Base-by-base conservation (phyloP, 2,888 invertebrate species). In the Rhaphigaster nebulosa region DNA sequence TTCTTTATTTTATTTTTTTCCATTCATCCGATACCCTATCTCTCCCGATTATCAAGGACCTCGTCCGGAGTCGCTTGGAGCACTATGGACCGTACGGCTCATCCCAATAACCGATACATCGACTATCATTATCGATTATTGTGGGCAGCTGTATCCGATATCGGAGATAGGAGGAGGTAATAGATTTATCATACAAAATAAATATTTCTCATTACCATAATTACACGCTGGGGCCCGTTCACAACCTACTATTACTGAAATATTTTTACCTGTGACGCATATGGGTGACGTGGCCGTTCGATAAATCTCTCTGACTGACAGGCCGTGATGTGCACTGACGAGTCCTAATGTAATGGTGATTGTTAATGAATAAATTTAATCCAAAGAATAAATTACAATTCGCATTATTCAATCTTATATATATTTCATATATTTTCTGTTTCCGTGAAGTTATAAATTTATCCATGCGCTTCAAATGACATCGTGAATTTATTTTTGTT, bases 211-310 rank as follows among this genome's bases (percentile, higher is more conserved):
- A 76, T 76, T 76, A 76, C 34, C 70, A 76, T 76, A 76, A 76
- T 76, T 76, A 76, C 38, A 76, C 38, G 23, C 29, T 76, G 26
- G 70, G 70, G 2, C 10, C 34, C 34, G 70, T 76, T 38, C 70
- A 76, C 70, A 76, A 76, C 84, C 84, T 84, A 50, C 84, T 45
- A 84, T 84, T 84, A 84, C 45, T 45, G 84, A 50, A 84, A 84
- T 84, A 84, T 84, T 84, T 84, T 50, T 84, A 84, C 45, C 84
- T n/a, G 84, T 76, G 84, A 84, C 84, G 84, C 45, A 84, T 84
- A 50, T n/a, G 84, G 84, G 84, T 84, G 84, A 84, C 84, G 84
- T 84, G 84, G 26, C 23, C 84, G 84, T 50, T 41, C 41, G 41
- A 84, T 84, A 84, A 84, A 84, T 84, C 84, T n/a, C 26, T 12